A percentile compares a stretch with the other conserved stretches of the same genome.
Evolutionary conservation across 2,888 invertebrate genomes (phyloP).

Genomic region (Nineta flava): DNA sequence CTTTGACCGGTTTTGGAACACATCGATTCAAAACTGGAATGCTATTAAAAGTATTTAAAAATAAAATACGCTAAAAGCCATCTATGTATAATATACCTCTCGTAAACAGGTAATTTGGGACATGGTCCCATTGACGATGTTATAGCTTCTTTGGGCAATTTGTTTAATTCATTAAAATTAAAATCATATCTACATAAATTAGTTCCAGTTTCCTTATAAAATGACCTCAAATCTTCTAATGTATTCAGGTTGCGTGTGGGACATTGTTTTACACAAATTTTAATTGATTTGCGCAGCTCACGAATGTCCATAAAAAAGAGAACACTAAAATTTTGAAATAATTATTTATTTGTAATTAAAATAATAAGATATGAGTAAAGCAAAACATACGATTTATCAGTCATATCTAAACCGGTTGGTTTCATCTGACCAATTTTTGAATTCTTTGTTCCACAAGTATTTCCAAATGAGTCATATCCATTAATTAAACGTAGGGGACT

Average conservation of each 20-base stretch:
- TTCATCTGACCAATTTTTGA: slow-evolving; percentile 55
- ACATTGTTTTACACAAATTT: slow-evolving; percentile 82
- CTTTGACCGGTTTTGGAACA: slow-evolving; percentile 57
- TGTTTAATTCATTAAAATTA: slow-evolving; percentile 35
- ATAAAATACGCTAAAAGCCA: not conserved
- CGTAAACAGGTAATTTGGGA: slow-evolving; percentile 61
- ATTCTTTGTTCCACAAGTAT: slow-evolving; percentile 78
- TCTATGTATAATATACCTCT: slow-evolving; percentile 33
- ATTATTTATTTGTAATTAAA: not conserved
- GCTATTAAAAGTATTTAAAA: slow-evolving; percentile 27
- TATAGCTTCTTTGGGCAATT: slow-evolving; percentile 19
- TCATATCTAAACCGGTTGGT: slow-evolving; percentile 65
- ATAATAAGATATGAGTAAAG: not conserved
- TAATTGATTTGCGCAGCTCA: slow-evolving; percentile 58
- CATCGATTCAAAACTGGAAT: slow-evolving; percentile 73
- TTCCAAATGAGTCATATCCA: slow-evolving; percentile 89
- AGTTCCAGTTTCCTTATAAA: slow-evolving; percentile 55
- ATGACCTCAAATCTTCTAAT: slow-evolving; percentile 51
- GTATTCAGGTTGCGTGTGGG: slow-evolving; percentile 48
- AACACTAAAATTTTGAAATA: slow-evolving; percentile 30
- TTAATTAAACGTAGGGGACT: slow-evolving; percentile 73
- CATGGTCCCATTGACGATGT: slow-evolving; percentile 51
- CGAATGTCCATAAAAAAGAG: slow-evolving; percentile 72
- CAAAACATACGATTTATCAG: slow-evolving; percentile 43
- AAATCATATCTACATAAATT: slow-evolving; percentile 63